Evolutionary conservation across 1,140 invertebrate species (phyloP).

Genomic region (Hylyphantes graminicola): DNA sequence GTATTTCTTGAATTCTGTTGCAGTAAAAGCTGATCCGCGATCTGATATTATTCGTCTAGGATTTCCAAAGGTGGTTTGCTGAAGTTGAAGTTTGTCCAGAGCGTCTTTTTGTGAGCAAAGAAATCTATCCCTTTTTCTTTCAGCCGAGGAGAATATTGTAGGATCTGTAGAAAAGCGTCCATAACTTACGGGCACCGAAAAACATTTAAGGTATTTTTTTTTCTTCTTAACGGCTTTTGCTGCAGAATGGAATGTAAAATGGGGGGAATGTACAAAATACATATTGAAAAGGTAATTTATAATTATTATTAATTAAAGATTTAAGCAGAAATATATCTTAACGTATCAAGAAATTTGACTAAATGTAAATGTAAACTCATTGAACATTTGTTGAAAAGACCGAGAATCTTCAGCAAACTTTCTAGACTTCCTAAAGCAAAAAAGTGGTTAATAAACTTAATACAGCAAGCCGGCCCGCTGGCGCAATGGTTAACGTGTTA

Average conservation of each 20-base stretch:
- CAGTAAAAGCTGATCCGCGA: no score
- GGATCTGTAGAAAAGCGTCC: slow-evolving; percentile 50
- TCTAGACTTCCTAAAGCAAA: no score
- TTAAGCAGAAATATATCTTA: not conserved
- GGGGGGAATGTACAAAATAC: slow-evolving; percentile 41
- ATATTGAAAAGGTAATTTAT: no score
- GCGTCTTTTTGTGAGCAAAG: slow-evolving; percentile 55
- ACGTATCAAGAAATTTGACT: not conserved
- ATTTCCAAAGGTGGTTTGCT: no score
- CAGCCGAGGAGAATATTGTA: slow-evolving; percentile 48
- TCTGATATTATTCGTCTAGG: no score
- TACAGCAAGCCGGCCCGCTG: no score
- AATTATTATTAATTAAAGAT: not conserved
- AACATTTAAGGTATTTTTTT: slow-evolving; percentile 58
- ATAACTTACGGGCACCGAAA: slow-evolving; percentile 48
- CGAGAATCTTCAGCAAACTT: no score
- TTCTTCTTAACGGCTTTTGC: slow-evolving; percentile 34
- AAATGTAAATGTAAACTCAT: no score
- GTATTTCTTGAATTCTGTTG: no score
- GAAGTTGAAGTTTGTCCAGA: slow-evolving; percentile 53
- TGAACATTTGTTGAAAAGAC: no score
- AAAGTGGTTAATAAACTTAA: no score
- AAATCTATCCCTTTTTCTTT: slow-evolving; percentile 56
- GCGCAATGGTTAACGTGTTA: no score
- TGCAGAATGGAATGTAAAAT: slow-evolving; percentile 48